Conservation (phyloP, 2,888 invertebrate species). For the Camponotus fellah region DNA sequence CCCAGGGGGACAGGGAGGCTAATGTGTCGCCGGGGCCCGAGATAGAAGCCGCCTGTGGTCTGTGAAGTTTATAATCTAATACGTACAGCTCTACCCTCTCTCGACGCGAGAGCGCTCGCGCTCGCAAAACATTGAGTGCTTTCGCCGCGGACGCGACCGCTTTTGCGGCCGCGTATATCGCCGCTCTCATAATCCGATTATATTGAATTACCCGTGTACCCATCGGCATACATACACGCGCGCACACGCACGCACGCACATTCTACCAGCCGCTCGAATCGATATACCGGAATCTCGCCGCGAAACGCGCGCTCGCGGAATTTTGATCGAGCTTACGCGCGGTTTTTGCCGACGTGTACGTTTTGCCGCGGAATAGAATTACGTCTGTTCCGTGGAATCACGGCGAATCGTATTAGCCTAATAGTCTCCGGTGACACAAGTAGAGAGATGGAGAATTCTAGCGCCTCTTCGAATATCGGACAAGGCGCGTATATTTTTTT, state of each 20-base stretch:
- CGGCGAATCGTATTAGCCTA: conserved; percentile 19
- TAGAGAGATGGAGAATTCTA: neutral
- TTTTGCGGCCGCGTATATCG: conserved; percentile 82
- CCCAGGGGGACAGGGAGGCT: conserved; percentile 76
- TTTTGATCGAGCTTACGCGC: conserved; percentile 62
- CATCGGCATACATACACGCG: conserved; percentile 64
- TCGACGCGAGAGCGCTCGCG: conserved; percentile 63
- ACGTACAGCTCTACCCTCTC: conserved; percentile 79
- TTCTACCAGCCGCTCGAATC: conserved; percentile 66
- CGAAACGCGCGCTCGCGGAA: conserved; percentile 55
- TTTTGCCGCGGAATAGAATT: neutral
- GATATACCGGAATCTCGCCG: conserved; percentile 61
- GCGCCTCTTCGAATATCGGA: conserved; percentile 24
- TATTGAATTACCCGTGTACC: conserved; percentile 82
- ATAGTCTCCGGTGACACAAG: neutral
- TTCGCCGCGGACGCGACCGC: conserved; percentile 82
- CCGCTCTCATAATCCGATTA: conserved; percentile 84
- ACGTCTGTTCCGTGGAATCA: conserved; percentile 12
- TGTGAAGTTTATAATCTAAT: conserved; percentile 86
- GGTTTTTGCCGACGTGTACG: conserved; percentile 10
- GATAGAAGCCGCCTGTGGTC: conserved; percentile 78
- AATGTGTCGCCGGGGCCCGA: conserved; percentile 77
- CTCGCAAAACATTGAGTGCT: conserved; percentile 83
- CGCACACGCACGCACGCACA: conserved; percentile 31
- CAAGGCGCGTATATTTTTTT: neutral